phyloP scores from a whole-genome alignment of 2,113 vertebrate genomes.

The Odocoileus virginianus region DNA sequence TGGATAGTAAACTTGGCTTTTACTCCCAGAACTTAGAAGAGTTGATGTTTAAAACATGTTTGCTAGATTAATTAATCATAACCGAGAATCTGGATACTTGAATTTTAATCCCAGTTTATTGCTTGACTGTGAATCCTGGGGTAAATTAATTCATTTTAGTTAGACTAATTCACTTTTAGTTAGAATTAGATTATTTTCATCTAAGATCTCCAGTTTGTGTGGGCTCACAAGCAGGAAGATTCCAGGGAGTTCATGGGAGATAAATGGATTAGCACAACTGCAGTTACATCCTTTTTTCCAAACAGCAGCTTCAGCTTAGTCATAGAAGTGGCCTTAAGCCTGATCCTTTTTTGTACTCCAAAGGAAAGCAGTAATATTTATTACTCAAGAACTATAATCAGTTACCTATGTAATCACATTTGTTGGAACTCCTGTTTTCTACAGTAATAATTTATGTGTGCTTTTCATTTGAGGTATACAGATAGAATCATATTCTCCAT shows the following conservation, averaged over 20 bases:
- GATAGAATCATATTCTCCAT: not conserved
- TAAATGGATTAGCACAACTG: not conserved
- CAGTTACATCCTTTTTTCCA: not conserved
- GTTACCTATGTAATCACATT: not conserved
- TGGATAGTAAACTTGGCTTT: not conserved
- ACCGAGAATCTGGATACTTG: not conserved
- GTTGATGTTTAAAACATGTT: not conserved
- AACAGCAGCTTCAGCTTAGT: not conserved
- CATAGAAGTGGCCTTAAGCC: not conserved
- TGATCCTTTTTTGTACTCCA: not conserved
- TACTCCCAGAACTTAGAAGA: not conserved
- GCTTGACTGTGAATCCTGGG: not conserved
- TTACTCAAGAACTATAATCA: not conserved
- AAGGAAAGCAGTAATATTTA: not conserved
- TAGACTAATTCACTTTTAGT: not conserved
- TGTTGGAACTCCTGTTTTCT: not conserved
- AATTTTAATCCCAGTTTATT: not conserved
- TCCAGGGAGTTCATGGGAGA: not conserved
- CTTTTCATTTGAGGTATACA: not conserved
- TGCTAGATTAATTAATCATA: not conserved
- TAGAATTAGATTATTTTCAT: not conserved
- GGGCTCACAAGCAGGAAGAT: not conserved
- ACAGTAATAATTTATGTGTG: not conserved
- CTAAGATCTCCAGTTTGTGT: not conserved
- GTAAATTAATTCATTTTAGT: not conserved